A percentile compares a stretch with the other conserved stretches of the same genome.
phyloP scores from a whole-genome alignment of 2,797 vertebrate species.

The Triplophysa bombifrons region DNA sequence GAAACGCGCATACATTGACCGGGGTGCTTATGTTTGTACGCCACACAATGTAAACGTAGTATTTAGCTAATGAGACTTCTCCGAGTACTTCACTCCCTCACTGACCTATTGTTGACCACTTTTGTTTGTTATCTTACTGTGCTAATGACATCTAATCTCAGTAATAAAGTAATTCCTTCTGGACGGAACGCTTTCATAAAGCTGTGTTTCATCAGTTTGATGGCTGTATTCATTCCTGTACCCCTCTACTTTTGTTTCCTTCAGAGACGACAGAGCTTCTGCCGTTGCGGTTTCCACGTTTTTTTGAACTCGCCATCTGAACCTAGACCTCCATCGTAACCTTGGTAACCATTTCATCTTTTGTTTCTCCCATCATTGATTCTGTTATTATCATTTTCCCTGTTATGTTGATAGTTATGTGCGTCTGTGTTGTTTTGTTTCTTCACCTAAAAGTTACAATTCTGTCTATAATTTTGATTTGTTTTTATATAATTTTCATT shows the following conservation, averaged over 20 bases:
- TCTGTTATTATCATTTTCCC: constrained; percentile 52
- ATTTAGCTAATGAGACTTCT: constrained; percentile 52
- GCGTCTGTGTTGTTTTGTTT: not conserved
- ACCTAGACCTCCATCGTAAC: constrained; percentile 86
- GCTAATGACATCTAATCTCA: constrained; percentile 52
- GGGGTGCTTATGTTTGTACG: constrained; percentile 29
- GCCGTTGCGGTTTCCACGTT: constrained; percentile 86
- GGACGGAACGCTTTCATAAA: constrained; percentile 22
- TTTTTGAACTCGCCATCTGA: constrained; percentile 87
- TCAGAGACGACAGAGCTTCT: constrained; percentile 41
- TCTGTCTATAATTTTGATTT: no score
- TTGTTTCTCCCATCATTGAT: constrained; percentile 74
- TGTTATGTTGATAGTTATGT: constrained; percentile 46
- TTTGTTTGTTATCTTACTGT: constrained; percentile 49
- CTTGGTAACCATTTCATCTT: constrained; percentile 90
- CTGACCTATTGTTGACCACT: constrained; percentile 52
- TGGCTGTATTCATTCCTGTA: constrained; percentile 16
- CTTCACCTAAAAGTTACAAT: not conserved
- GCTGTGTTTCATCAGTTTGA: constrained; percentile 11
- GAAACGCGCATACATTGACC: constrained; percentile 40
- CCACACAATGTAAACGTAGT: constrained; percentile 46
- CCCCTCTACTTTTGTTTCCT: constrained; percentile 27
- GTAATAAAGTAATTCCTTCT: constrained; percentile 33
- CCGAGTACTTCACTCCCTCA: constrained; percentile 46
- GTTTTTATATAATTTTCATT: not conserved